These are phyloP conservation scores for Rhopilema esculentum DNA, from an alignment of 30 jellyfish, hydroid and myxozoan species.

Conservation along the genomic window DNA sequence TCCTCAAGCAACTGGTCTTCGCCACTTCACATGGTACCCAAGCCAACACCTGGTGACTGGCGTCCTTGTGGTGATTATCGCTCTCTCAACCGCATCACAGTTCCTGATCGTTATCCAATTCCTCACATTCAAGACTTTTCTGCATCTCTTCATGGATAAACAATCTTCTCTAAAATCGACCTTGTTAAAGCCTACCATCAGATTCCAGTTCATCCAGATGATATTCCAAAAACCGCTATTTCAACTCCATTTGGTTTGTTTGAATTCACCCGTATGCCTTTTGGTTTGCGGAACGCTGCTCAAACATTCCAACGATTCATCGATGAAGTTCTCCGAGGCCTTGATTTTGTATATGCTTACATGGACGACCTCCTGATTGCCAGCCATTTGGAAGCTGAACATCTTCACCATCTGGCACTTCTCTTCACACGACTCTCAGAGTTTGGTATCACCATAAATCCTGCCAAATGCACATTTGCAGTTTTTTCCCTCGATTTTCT, in stretches of 20 bases:
- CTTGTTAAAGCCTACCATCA: slow-evolving; percentile 67
- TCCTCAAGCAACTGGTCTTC: slow-evolving; percentile 66
- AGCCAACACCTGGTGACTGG: slow-evolving; percentile 52
- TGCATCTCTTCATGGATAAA: slow-evolving; percentile 8
- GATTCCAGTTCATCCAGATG: slow-evolving; percentile 52
- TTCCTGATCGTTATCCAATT: slow-evolving; percentile 40
- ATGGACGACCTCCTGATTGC: slow-evolving; percentile 57
- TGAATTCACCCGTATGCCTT: slow-evolving; percentile 59
- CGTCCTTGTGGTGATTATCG: slow-evolving; percentile 72
- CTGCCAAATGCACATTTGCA: slow-evolving; percentile 47
- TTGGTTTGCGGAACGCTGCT: slow-evolving; percentile 70
- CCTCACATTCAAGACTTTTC: slow-evolving; percentile 46
- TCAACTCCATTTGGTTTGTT: slow-evolving; percentile 67
- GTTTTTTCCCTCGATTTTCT: slow-evolving; percentile 30
- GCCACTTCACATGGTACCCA: slow-evolving; percentile 68
- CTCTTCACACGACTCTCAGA: slow-evolving; percentile 33
- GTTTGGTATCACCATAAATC: slow-evolving; percentile 27
- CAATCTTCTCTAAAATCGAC: slow-evolving; percentile 42
- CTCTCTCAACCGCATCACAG: slow-evolving; percentile 45
- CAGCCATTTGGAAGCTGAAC: slow-evolving; percentile 41
- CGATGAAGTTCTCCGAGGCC: slow-evolving; percentile 52
- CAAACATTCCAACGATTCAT: slow-evolving; percentile 67
- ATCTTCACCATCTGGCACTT: slow-evolving; percentile 26
- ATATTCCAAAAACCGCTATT: slow-evolving; percentile 57
- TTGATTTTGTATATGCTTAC: slow-evolving; percentile 50